A percentile compares a stretch with the other conserved stretches of the same genome.
Evolutionary conservation across 2,797 vertebrate species (phyloP).

Genomic region (Protosalanx chinensis): DNA sequence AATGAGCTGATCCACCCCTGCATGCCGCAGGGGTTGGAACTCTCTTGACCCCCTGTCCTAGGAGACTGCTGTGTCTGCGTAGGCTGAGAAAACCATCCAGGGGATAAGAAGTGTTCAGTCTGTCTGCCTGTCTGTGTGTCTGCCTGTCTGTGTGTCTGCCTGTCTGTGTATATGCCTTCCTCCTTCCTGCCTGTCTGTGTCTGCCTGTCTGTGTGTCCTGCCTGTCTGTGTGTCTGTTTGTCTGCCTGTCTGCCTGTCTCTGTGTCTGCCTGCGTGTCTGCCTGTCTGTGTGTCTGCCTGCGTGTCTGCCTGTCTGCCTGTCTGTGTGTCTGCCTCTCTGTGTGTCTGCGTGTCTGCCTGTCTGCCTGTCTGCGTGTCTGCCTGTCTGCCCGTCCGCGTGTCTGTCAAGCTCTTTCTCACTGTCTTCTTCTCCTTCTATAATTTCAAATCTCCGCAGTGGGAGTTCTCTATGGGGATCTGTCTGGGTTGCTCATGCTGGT

Average conservation of each 20-base stretch:
- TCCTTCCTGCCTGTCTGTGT: too few relatives aligned
- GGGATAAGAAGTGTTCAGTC: not conserved
- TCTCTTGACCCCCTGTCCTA: not conserved
- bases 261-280: too few relatives aligned
- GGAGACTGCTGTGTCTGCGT: not conserved
- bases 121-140: too few relatives aligned
- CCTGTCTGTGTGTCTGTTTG: not conserved
- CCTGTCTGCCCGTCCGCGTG: too few relatives aligned
- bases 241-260: not conserved
- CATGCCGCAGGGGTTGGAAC: not conserved
- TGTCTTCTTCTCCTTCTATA: not conserved
- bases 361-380: too few relatives aligned
- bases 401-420: not conserved
- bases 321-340: conserved; percentile 4
- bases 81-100: not conserved
- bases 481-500: conserved; percentile 37
- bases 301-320: conserved; percentile 13
- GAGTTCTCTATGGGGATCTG: not conserved
- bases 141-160: too few relatives aligned
- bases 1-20: conserved; percentile 12
- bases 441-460: not conserved
- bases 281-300: conserved; percentile 15
- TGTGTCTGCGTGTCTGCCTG: conserved; percentile 6
- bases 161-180: too few relatives aligned
- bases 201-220: not conserved